Evolutionary conservation across 2,888 invertebrate genomes (phyloP).

Genomic region (Metacarcinus magister): DNA sequence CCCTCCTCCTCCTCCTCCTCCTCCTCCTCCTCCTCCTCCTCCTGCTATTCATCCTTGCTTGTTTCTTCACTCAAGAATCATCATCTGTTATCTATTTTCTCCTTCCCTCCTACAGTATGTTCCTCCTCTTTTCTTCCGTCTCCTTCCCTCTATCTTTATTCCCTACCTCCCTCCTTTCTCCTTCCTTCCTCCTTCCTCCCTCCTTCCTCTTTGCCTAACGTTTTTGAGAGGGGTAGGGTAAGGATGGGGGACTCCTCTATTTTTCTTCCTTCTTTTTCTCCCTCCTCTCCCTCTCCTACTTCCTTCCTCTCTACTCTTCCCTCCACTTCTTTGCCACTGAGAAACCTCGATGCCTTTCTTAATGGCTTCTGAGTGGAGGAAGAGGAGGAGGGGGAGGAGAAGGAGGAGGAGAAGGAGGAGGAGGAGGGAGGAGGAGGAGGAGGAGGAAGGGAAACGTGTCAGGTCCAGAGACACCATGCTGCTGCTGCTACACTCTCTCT

Average conservation of each 20-base stretch:
- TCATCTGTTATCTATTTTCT: background rate
- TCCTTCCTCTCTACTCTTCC: background rate
- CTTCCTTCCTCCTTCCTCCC: background rate
- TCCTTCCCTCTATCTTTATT: too few species aligned
- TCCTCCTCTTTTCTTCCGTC: background rate
- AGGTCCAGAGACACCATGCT: too few species aligned
- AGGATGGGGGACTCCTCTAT: too few species aligned
- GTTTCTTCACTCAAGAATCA: background rate
- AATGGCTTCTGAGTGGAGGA: constrained; percentile 7
- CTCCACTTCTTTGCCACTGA: background rate
- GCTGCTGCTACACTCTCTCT: too few species aligned
- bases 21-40: background rate
- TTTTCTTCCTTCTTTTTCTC: background rate
- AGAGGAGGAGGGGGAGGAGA: too few species aligned
- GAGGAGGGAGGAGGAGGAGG: too few species aligned
- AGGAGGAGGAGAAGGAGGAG: too few species aligned
- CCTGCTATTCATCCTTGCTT: background rate
- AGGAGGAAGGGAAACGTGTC: too few species aligned
- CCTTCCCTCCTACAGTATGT: background rate
- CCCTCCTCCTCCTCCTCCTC: background rate
- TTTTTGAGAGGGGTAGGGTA: background rate
- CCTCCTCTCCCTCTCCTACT: background rate
- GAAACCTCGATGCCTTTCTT: background rate
- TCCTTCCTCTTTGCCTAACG: background rate
- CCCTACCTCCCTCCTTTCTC: background rate